Percentiles rank a stretch among this genome's conserved stretches.
phyloP scores from a whole-genome alignment of 2,797 vertebrate species.

The Acrossocheilus fasciatus region DNA sequence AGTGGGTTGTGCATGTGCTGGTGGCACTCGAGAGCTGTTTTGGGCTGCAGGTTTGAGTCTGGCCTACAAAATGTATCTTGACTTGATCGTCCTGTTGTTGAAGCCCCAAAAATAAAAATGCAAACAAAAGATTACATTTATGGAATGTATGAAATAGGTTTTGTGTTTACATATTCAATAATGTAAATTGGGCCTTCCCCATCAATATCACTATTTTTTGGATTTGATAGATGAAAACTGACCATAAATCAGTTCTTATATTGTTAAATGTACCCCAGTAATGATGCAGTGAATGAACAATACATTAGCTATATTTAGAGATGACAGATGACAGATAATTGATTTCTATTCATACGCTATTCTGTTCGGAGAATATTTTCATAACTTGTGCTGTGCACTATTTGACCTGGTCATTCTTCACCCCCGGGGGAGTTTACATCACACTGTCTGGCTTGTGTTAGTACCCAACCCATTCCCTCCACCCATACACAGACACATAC shows the following conservation, averaged over 20 bases:
- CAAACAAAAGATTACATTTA: too few relatives aligned
- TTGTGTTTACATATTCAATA: not conserved
- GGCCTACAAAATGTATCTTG: not conserved
- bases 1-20: not conserved
- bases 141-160: not conserved
- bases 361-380: not conserved
- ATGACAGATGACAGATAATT: not conserved
- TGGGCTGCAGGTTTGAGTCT: not conserved
- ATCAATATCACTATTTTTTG: not conserved
- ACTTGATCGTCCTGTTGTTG: not conserved
- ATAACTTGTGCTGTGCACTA: not conserved
- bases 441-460: not conserved
- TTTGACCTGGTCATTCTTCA: not conserved
- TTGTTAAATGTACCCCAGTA: not conserved
- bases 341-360: not conserved
- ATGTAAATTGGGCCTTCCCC: not conserved
- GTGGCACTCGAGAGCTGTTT: not conserved
- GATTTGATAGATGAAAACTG: not conserved
- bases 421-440: not conserved
- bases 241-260: not conserved
- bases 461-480: slow-evolving; percentile 8
- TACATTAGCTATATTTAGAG: too few relatives aligned
- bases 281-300: not conserved
- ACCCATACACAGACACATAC: not conserved
- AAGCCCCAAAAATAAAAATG: not conserved